A percentile compares a stretch with the other conserved stretches of the same genome.
phyloP scores from a whole-genome alignment of 2,888 invertebrate genomes.

The Artemia sinica region DNA sequence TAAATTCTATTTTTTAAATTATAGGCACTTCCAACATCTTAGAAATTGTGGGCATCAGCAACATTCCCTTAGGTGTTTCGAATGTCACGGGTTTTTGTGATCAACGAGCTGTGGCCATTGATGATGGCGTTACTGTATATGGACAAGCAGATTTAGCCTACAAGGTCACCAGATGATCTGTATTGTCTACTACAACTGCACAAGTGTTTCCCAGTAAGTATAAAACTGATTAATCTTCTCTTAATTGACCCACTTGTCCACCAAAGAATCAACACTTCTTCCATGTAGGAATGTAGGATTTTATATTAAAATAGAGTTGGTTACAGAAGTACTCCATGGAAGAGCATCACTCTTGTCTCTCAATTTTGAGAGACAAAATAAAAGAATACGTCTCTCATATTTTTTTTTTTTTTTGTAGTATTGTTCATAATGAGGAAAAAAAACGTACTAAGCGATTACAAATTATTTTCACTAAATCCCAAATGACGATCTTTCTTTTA shows the following conservation, averaged over 20 bases:
- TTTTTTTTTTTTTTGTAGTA: too few species aligned
- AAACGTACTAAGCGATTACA: too few species aligned
- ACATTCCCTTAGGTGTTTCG: conserved; percentile 45
- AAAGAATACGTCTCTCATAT: too few species aligned
- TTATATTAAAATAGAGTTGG: too few species aligned
- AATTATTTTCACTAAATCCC: too few species aligned
- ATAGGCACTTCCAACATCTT: conserved; percentile 45
- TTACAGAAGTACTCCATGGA: too few species aligned
- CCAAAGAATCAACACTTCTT: too few species aligned
- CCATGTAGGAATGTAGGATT: too few species aligned
- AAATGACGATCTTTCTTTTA: too few species aligned
- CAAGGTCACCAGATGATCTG: conserved; percentile 42
- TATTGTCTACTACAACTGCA: conserved; percentile 43
- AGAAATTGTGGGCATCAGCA: conserved; percentile 42
- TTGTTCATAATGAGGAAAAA: too few species aligned
- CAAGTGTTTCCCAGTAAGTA: conserved; percentile 40
- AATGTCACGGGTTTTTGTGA: conserved; percentile 46
- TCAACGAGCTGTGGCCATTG: conserved; percentile 30
- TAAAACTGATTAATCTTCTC: background rate
- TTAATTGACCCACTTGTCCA: background rate
- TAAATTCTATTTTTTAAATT: conserved; percentile 14
- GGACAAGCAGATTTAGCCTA: conserved; percentile 35
- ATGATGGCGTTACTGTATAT: conserved; percentile 24
- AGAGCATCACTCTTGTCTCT: too few species aligned
- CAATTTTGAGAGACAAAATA: too few species aligned